Evolutionary conservation across 2,888 invertebrate genomes (phyloP), one percentile per base, ranked within the genome.

Genomic region (Lochmaea crataegi): DNA sequence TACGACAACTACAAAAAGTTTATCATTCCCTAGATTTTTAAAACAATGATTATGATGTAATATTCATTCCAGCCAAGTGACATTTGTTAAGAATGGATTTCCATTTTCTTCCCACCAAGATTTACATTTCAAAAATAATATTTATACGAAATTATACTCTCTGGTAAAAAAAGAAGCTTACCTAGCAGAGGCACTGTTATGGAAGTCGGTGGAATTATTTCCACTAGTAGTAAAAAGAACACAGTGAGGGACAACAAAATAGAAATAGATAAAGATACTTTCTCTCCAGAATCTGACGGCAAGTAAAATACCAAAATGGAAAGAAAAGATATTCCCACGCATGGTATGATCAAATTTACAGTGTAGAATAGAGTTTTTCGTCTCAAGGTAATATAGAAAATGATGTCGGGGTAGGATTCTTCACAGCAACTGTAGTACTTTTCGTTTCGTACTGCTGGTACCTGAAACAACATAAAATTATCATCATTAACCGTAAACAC

Each of bases 391-490:
- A 99, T 94, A 88, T 98, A 96, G 89, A 99, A 99, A 82, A 97
- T 97, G 84, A 99, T 98, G 89, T 99, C 99, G 71, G 96, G 94
- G 85, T 96, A 99, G 74, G 98, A 98, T 87, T 98, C 96, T 87
- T 96, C 95, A 87, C 98, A 98, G 87, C 98, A 98, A 88, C 98
- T 98, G 83, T 96, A 96, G 90, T 98, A 96, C 88, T 94, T 96
- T 64, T 75, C 75, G 61, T 75, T 75, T 26, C 75, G 68, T 2
- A 75, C 75, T n/a, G 70, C 70, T 10, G 70, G 70, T 57, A 70
- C 70, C 69, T 69, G 26, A 22, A 69, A 61, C 48, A 56, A 41
- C 16, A 65, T 96, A 11, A n/a, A 53, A 53, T 10, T 53, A 18
- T 18, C 9, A 53, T 16, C 16, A 16, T 16, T 53, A 16, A 53